These are phyloP conservation scores for Carcinoscorpius rotundicauda DNA, from an alignment of 1,140 invertebrate genomes.

Conservation along the genomic window DNA sequence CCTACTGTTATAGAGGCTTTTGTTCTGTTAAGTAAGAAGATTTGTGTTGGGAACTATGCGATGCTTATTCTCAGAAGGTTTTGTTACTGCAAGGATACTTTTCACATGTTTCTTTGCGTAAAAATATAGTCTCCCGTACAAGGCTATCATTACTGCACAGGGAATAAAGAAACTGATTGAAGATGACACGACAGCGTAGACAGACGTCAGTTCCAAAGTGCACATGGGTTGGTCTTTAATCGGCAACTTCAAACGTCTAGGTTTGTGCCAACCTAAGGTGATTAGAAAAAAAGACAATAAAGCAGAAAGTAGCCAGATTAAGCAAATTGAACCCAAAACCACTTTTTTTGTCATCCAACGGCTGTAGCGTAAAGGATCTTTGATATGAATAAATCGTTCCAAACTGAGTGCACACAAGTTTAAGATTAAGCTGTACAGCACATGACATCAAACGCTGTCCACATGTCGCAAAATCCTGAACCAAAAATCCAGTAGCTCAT, in stretches of 20 bases:
- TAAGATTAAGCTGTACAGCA: slow-evolving; percentile 92
- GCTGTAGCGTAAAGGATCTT: slow-evolving; percentile 68
- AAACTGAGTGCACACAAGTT: slow-evolving; percentile 96
- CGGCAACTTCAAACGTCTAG: slow-evolving; percentile 39
- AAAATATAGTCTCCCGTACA: slow-evolving; percentile 77
- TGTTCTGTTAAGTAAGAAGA: slow-evolving; percentile 81
- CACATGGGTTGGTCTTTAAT: slow-evolving; percentile 49
- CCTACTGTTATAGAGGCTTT: slow-evolving; percentile 93
- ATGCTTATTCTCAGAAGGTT: slow-evolving; percentile 20
- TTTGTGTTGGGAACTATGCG: slow-evolving; percentile 27
- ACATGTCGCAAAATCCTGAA: slow-evolving; percentile 89
- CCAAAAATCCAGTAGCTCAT: slow-evolving; percentile 92
- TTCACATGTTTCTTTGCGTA: slow-evolving; percentile 95
- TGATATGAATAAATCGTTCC: slow-evolving; percentile 94
- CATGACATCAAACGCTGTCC: slow-evolving; percentile 98
- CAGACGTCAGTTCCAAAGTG: slow-evolving; percentile 76
- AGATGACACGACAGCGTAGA: slow-evolving; percentile 92
- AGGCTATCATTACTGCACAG: slow-evolving; percentile 68
- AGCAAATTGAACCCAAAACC: slow-evolving; percentile 65
- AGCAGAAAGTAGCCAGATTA: slow-evolving; percentile 81
- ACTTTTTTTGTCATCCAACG: slow-evolving; percentile 81
- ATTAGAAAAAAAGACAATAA: slow-evolving; percentile 93
- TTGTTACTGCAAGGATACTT: slow-evolving; percentile 75
- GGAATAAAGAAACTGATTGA: slow-evolving; percentile 95
- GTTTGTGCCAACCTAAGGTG: slow-evolving; percentile 68